phyloP scores from a whole-genome alignment of 2,888 invertebrate genomes.

The Drosophila paracracens region DNA sequence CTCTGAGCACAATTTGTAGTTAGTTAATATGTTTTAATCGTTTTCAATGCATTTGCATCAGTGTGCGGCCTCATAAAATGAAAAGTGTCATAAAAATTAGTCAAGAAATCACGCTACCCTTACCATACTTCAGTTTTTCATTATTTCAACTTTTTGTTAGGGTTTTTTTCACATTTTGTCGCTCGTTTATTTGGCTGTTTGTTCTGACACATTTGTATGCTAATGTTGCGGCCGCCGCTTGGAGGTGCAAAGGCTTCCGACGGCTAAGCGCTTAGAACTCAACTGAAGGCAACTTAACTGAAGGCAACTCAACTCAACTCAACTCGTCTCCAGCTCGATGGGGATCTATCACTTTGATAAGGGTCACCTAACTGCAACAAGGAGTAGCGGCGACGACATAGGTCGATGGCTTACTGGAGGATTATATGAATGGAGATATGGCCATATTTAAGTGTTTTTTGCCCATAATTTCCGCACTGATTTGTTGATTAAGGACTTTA shows the following conservation, averaged over 20 bases:
- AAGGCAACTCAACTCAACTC: constrained; percentile 24
- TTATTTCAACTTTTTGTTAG: constrained; percentile 15
- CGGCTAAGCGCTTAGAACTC: constrained; percentile 66
- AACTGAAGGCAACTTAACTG: constrained; percentile 20
- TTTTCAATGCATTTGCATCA: neutral
- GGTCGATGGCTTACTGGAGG: constrained; percentile 52
- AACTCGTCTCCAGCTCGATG: constrained; percentile 48
- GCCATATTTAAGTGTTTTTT: constrained; percentile 41
- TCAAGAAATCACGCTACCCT: constrained; percentile 75
- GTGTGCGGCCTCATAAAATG: constrained; percentile 64
- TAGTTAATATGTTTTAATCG: neutral
- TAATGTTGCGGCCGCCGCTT: constrained; percentile 64
- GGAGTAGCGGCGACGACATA: constrained; percentile 19
- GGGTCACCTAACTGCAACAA: constrained; percentile 47
- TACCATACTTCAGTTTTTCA: constrained; percentile 17
- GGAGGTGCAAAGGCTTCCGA: constrained; percentile 68
- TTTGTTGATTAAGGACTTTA: constrained; percentile 55
- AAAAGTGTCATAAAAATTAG: constrained; percentile 81
- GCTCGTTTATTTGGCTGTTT: constrained; percentile 68
- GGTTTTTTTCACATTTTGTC: constrained; percentile 27
- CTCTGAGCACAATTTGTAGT: neutral
- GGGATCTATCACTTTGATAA: constrained; percentile 76
- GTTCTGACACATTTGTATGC: constrained; percentile 81
- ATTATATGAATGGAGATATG: constrained; percentile 57
- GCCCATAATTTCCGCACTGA: constrained; percentile 21